phyloP scores from a whole-genome alignment of 2,113 vertebrate species.

The Mystacornis crossleyi region DNA sequence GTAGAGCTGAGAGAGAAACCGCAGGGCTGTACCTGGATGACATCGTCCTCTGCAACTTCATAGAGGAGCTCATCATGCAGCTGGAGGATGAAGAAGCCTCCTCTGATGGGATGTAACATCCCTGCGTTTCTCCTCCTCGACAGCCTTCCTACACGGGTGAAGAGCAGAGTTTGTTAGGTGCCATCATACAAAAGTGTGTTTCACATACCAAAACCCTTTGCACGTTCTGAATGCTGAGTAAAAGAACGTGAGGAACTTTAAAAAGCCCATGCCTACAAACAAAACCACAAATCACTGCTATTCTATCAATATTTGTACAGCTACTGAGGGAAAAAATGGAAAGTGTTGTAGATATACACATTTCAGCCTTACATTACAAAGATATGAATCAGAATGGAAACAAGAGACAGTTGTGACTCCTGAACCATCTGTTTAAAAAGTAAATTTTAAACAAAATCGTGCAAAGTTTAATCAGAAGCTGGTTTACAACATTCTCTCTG shows the following conservation, averaged over 20 bases:
- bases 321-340: not conserved
- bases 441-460: conserved; percentile 18
- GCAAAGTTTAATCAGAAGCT: conserved; percentile 3
- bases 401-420: not conserved
- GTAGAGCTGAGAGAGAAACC: not conserved
- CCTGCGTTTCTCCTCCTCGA: conserved; percentile 16
- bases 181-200: not conserved
- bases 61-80: conserved; percentile 97
- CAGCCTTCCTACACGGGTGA: conserved; percentile 42
- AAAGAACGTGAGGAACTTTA: not conserved
- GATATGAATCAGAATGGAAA: conserved; percentile 29
- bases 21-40: conserved; percentile 83
- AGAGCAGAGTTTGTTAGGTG: not conserved
- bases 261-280: not conserved
- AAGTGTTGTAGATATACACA: not conserved
- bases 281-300: not conserved
- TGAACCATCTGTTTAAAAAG: conserved; percentile 42
- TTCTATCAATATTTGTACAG: conserved; percentile 12
- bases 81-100: conserved; percentile 92
- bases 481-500: not conserved
- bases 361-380: conserved; percentile 3
- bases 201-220: not conserved
- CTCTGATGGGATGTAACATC: conserved; percentile 62
- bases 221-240: not conserved
- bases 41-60: conserved; percentile 88